These are phyloP conservation scores for Sphinx pinastri DNA, from an alignment of 2,888 invertebrate genomes.

Conservation along the genomic window DNA sequence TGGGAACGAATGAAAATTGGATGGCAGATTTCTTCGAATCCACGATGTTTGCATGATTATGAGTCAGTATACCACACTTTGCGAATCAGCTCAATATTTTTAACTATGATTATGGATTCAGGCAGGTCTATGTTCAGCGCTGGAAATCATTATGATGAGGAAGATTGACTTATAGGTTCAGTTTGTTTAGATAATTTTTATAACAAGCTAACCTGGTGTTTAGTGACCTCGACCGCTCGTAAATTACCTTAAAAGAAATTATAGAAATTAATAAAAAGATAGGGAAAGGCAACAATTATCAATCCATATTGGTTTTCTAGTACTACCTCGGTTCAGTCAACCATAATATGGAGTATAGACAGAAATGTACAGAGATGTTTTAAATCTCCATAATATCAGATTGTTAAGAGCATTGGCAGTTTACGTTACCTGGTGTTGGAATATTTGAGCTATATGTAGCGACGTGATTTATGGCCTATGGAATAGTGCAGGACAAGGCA, in stretches of 20 bases:
- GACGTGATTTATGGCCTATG: not conserved
- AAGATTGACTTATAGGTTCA: too few species aligned
- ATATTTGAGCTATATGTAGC: not conserved
- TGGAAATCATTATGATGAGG: too few species aligned
- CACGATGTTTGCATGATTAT: slow-evolving; percentile 1
- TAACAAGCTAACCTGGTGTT: too few species aligned
- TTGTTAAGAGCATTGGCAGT: not conserved
- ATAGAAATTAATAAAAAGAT: too few species aligned
- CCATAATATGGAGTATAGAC: too few species aligned
- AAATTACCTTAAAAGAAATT: too few species aligned
- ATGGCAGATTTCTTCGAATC: not conserved
- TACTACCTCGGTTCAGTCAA: too few species aligned
- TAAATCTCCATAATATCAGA: not conserved
- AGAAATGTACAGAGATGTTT: not conserved
- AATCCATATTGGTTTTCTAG: too few species aligned
- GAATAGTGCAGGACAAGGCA: not conserved
- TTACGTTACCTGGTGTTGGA: not conserved
- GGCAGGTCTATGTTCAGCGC: too few species aligned
- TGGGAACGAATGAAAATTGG: not conserved
- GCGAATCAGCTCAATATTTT: not conserved
- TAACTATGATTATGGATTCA: not conserved
- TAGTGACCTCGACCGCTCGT: too few species aligned
- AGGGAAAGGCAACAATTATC: too few species aligned
- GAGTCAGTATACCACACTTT: not conserved
- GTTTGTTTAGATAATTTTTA: too few species aligned